Percentiles rank a stretch among this genome's conserved stretches.
Conservation (phyloP, 2,888 invertebrate species). For the Synergus umbraculus region DNA sequence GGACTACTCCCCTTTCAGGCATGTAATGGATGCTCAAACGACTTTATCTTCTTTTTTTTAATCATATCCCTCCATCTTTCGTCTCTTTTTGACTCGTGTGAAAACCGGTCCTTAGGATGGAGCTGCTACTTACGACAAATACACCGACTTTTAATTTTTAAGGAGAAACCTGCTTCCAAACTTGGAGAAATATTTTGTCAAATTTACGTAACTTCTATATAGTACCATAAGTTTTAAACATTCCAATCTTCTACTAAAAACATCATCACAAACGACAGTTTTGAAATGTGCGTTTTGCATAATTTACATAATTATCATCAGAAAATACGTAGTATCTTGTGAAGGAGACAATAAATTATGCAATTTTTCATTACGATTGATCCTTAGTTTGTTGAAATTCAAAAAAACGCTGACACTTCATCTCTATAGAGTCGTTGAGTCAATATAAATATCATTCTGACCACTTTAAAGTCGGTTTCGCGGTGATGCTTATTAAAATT, state of each 20-base stretch:
- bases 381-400: background rate
- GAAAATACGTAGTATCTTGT: too few species aligned
- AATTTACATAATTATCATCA: too few species aligned
- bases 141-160: constrained; percentile 11
- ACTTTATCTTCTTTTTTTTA: background rate
- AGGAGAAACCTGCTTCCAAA: background rate
- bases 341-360: too few species aligned
- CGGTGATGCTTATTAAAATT: constrained; percentile 32
- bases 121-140: background rate
- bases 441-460: constrained; percentile 27
- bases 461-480: constrained; percentile 18
- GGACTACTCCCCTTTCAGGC: background rate
- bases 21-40: constrained; percentile 7
- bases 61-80: background rate
- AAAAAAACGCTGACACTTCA: background rate
- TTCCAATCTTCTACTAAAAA: background rate
- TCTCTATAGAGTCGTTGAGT: background rate
- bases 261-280: background rate
- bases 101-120: background rate
- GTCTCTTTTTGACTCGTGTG: constrained; percentile 1
- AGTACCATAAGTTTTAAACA: too few species aligned
- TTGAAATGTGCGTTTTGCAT: background rate
- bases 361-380: too few species aligned
- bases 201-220: too few species aligned
- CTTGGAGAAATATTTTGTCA: background rate